Conservation (phyloP, 2,797 vertebrate species). For the Oreonectes daqikongensis region DNA sequence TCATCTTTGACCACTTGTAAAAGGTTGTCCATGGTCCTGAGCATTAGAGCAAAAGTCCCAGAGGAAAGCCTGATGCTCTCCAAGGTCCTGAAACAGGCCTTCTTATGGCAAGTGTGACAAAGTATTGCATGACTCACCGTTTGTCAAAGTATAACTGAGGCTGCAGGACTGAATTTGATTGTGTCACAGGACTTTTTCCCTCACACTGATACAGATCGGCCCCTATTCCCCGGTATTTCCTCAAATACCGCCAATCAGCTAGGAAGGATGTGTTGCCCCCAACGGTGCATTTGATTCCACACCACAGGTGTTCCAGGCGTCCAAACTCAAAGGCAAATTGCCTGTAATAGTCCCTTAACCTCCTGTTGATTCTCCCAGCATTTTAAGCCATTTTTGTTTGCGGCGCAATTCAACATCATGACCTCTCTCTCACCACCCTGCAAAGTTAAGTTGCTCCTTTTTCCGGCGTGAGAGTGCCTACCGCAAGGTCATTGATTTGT, state of each 20-base stretch:
- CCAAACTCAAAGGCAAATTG: conserved; percentile 62
- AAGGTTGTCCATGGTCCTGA: conserved; percentile 29
- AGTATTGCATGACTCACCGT: neutral
- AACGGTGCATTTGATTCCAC: conserved; percentile 34
- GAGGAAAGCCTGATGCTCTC: conserved; percentile 24
- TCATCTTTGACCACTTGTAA: neutral
- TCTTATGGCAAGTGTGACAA: neutral
- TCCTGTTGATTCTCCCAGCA: conserved; percentile 40
- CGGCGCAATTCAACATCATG: conserved; percentile 63
- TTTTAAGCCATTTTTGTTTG: conserved; percentile 57
- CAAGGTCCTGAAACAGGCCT: conserved; percentile 48
- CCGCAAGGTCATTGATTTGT: conserved; percentile 58
- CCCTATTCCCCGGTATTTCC: neutral
- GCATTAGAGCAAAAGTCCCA: neutral
- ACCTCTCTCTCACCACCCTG: conserved; percentile 25
- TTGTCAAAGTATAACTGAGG: neutral
- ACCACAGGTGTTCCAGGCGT: conserved; percentile 29
- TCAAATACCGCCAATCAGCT: conserved; percentile 18
- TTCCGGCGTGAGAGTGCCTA: conserved; percentile 41
- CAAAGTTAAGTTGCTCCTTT: conserved; percentile 43
- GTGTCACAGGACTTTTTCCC: neutral
- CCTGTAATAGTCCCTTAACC: conserved; percentile 62
- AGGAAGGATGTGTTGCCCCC: conserved; percentile 18
- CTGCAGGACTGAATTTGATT: conserved; percentile 15
- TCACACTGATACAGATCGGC: conserved; percentile 9